Conservation (phyloP, 2,113 vertebrate species). For the Orthonyx spaldingii region DNA sequence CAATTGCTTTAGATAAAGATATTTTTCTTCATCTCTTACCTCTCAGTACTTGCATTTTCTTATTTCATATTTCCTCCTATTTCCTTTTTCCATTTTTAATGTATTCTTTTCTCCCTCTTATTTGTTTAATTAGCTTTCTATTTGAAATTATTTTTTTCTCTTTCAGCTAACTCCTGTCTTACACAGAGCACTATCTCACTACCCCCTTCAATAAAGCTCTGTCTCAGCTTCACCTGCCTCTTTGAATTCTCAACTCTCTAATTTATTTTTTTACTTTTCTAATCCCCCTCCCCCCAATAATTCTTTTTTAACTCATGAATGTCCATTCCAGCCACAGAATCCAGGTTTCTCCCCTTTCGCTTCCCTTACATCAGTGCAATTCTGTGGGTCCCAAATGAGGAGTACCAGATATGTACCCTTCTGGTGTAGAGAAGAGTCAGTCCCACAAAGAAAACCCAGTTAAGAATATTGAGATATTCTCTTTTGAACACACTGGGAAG, state of each 20-base stretch:
- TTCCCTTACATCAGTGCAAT: not conserved
- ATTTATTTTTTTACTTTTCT: constrained; percentile 28
- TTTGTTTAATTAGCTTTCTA: constrained; percentile 51
- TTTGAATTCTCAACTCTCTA: constrained; percentile 11
- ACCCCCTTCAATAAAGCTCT: constrained; percentile 30
- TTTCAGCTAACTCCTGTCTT: constrained; percentile 42
- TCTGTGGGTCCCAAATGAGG: not conserved
- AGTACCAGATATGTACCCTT: not conserved
- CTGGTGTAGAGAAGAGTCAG: not conserved
- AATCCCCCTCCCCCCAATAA: not conserved
- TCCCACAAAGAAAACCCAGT: not conserved
- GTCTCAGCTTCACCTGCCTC: constrained; percentile 15
- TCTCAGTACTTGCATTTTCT: constrained; percentile 27
- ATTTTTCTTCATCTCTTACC: constrained; percentile 50
- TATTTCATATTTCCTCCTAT: constrained; percentile 28
- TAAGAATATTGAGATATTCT: not conserved
- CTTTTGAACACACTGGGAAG: not conserved
- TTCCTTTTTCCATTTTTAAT: constrained; percentile 44
- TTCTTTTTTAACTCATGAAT: constrained; percentile 21
- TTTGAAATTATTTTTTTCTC: constrained; percentile 55
- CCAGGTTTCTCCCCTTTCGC: not conserved
- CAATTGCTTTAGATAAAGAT: constrained; percentile 45
- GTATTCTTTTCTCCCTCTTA: constrained; percentile 41
- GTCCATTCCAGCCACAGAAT: not conserved
- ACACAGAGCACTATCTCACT: constrained; percentile 31